Conservation (phyloP, 1,140 invertebrate genomes). For the Drosophila pachea region DNA sequence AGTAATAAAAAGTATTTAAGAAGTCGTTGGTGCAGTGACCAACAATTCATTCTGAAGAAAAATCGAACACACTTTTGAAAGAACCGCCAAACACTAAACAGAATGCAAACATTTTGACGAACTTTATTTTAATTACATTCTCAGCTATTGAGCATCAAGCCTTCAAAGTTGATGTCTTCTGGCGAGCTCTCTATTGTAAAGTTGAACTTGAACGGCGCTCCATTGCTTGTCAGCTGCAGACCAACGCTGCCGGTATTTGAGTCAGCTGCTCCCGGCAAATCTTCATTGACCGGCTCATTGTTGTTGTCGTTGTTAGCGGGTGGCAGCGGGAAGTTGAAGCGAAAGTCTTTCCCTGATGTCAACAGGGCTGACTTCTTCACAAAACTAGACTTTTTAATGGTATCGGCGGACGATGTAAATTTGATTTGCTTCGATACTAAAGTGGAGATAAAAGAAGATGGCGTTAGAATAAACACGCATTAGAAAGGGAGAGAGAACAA, state of each 20-base stretch:
- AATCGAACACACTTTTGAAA: background rate
- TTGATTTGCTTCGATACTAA: conserved; percentile 78
- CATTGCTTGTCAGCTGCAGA: conserved; percentile 15
- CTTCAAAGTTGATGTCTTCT: conserved; percentile 57
- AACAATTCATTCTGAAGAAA: background rate
- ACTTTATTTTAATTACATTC: conserved; percentile 6
- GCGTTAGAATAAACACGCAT: conserved; percentile 7
- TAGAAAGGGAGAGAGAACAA: conserved; percentile 8
- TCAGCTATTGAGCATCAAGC: conserved; percentile 43
- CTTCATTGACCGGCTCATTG: background rate
- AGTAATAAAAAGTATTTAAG: conserved; percentile 24
- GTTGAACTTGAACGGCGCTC: conserved; percentile 81
- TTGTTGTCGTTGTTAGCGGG: background rate
- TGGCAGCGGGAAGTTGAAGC: conserved; percentile 77
- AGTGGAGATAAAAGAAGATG: background rate
- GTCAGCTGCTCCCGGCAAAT: background rate
- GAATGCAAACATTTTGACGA: background rate
- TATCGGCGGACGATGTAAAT: conserved; percentile 74
- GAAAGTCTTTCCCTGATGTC: conserved; percentile 74
- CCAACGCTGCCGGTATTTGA: background rate
- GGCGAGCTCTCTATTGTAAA: conserved; percentile 73
- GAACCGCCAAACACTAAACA: background rate
- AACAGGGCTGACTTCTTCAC: conserved; percentile 80
- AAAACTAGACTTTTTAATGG: conserved; percentile 81
- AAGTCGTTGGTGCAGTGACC: background rate